Conservation (phyloP, 2,888 invertebrate genomes). For the Pseudococcus viburni region DNA sequence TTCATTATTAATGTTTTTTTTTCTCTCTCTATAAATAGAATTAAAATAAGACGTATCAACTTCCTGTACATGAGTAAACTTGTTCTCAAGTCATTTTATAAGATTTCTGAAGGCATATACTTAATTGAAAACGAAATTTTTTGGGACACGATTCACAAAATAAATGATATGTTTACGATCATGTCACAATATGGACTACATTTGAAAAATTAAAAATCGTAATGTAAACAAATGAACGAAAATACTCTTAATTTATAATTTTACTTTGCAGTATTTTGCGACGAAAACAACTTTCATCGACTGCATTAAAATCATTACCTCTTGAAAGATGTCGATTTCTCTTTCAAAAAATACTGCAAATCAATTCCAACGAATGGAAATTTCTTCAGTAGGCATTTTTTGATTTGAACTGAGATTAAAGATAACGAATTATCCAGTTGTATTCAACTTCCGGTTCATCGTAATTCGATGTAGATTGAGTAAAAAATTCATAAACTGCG, state of each 20-base stretch:
- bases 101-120: background rate
- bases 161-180: background rate
- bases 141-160: background rate
- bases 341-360: background rate
- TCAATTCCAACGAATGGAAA: background rate
- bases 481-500: background rate
- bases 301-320: background rate
- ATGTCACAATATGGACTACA: conserved; percentile 2
- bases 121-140: background rate
- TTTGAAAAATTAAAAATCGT: background rate
- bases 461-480: background rate
- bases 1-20: no score
- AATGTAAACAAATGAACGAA: background rate
- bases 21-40: no score
- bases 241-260: background rate
- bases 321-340: background rate
- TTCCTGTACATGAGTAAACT: no score
- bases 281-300: background rate
- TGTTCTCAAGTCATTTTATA: no score
- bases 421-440: background rate
- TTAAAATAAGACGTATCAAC: no score
- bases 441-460: background rate
- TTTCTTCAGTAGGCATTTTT: background rate
- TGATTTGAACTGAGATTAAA: background rate
- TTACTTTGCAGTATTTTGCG: background rate